These are phyloP conservation scores for Drosophila sproati DNA, from an alignment of 1,140 invertebrate species.

Conservation along the genomic window DNA sequence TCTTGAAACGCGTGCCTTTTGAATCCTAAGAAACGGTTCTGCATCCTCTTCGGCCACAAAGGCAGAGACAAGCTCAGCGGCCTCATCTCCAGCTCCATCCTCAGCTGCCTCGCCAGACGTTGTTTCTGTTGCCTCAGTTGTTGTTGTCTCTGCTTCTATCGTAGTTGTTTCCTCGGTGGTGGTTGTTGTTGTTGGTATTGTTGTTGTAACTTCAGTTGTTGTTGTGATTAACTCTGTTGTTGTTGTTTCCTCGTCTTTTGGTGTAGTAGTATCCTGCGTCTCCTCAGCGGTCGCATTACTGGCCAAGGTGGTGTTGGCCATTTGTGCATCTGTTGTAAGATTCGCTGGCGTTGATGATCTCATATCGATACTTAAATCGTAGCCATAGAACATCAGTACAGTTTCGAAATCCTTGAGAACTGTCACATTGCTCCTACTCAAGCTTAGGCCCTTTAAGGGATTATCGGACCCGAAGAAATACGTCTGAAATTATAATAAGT, in stretches of 20 bases:
- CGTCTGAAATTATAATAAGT: constrained; percentile 86
- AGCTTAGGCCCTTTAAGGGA: constrained; percentile 90
- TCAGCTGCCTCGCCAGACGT: constrained; percentile 37
- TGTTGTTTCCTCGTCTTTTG: constrained; percentile 51
- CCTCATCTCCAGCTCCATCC: constrained; percentile 55
- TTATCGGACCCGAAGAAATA: constrained; percentile 92
- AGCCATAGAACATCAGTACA: constrained; percentile 91
- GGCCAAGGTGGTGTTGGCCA: constrained; percentile 47
- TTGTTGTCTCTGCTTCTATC: constrained; percentile 51
- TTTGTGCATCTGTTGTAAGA: constrained; percentile 23
- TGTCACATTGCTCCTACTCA: constrained; percentile 91
- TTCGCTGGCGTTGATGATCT: constrained; percentile 60
- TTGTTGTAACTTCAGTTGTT: constrained; percentile 18
- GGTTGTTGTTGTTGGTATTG: constrained; percentile 31
- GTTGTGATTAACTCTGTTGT: constrained; percentile 43
- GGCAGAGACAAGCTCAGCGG: constrained; percentile 70
- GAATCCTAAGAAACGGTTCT: constrained; percentile 71
- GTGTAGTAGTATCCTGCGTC: constrained; percentile 54
- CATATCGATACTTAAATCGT: constrained; percentile 86
- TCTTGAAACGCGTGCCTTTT: constrained; percentile 69
- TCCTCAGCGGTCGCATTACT: constrained; percentile 57
- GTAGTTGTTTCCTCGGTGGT: constrained; percentile 61
- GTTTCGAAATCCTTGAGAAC: constrained; percentile 89
- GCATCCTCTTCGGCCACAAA: constrained; percentile 74
- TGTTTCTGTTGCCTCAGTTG: constrained; percentile 44